Conservation (phyloP, 2,888 invertebrate species). For the Euclidia mi region DNA sequence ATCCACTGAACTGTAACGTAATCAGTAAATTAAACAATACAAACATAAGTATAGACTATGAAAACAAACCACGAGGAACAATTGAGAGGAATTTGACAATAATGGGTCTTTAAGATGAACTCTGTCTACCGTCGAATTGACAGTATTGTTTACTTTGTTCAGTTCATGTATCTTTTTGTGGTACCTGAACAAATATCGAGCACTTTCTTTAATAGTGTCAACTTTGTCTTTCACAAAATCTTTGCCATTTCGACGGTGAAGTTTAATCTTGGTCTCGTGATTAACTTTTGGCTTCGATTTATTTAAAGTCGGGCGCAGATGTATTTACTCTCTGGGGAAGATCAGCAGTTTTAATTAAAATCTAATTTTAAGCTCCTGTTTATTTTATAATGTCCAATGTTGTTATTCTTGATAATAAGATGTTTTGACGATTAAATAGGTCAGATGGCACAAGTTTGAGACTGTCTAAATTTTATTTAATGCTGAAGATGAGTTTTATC, state of each 20-base stretch:
- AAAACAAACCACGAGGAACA: slow-evolving; percentile 47
- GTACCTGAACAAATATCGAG: slow-evolving; percentile 18
- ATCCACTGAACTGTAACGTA: slow-evolving; percentile 46
- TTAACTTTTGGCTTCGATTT: neutral
- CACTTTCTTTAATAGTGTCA: slow-evolving; percentile 19
- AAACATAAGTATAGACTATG: slow-evolving; percentile 41
- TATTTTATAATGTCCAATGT: too few species aligned
- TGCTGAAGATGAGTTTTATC: too few species aligned
- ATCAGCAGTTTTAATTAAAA: too few species aligned
- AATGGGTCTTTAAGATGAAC: slow-evolving; percentile 45
- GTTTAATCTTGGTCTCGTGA: neutral
- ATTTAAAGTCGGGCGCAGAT: too few species aligned
- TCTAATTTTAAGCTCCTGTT: too few species aligned
- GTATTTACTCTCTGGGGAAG: too few species aligned
- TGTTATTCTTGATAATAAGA: too few species aligned
- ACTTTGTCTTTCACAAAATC: slow-evolving; percentile 5
- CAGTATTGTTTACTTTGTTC: slow-evolving; percentile 38
- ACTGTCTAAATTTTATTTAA: too few species aligned
- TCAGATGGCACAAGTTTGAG: too few species aligned
- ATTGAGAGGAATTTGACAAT: slow-evolving; percentile 50
- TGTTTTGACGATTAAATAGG: too few species aligned
- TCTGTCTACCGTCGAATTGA: slow-evolving; percentile 27
- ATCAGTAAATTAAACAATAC: slow-evolving; percentile 59
- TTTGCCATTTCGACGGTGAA: neutral
- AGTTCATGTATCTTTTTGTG: slow-evolving; percentile 30